These are phyloP conservation scores for Brachymystax lenok DNA, from an alignment of 2,797 vertebrate species.

Conservation along the genomic window DNA sequence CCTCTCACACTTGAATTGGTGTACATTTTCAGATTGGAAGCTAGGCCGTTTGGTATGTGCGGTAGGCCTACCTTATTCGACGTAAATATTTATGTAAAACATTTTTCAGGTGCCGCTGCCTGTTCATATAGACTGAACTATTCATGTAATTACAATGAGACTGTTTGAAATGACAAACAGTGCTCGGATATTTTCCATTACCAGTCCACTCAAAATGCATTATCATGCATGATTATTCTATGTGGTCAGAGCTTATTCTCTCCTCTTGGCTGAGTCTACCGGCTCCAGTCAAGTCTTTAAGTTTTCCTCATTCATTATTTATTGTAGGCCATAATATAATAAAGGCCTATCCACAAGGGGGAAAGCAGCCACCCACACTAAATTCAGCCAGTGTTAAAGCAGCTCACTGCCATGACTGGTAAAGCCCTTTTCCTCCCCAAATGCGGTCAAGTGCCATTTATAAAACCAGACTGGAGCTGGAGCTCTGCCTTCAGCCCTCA, in stretches of 20 bases:
- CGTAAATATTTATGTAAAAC: constrained; percentile 2
- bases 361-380: neutral
- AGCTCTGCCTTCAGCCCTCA: constrained; percentile 25
- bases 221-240: constrained; percentile 3
- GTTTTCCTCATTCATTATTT: neutral
- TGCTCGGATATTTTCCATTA: neutral
- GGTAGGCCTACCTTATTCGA: neutral
- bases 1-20: constrained; percentile 42
- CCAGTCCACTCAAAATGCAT: neutral
- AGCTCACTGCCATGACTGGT: constrained; percentile 1
- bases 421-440: constrained; percentile 18
- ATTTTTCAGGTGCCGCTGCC: neutral
- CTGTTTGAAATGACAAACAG: neutral
- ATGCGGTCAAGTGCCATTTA: constrained; percentile 12
- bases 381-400: neutral
- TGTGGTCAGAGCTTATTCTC: constrained; percentile 5
- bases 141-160: neutral
- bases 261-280: neutral
- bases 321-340: neutral
- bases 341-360: neutral
- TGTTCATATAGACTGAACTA: neutral
- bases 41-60: neutral
- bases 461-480: constrained; percentile 33
- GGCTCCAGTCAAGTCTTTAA: neutral
- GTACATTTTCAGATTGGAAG: constrained; percentile 27